These are phyloP conservation scores for Globia sparganii DNA, from an alignment of 2,888 invertebrate species.

Conservation along the genomic window DNA sequence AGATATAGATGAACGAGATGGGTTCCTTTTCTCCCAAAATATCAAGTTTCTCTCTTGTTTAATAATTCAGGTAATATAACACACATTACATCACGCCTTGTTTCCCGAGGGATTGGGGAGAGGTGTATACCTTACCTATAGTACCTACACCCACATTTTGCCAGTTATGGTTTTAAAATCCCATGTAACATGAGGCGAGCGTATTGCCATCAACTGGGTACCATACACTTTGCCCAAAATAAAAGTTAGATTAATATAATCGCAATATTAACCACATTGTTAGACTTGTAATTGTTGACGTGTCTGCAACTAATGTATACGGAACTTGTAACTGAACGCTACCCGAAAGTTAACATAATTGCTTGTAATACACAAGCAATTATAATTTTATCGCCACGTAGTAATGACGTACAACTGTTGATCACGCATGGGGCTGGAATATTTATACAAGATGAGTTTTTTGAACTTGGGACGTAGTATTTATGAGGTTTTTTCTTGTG, in stretches of 20 bases:
- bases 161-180: no score
- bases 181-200: no score
- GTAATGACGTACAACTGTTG: conserved; percentile 24
- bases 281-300: conserved; percentile 11
- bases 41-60: not conserved
- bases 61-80: not conserved
- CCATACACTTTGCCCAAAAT: no score
- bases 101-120: not conserved
- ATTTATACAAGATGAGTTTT: not conserved
- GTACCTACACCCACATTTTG: not conserved
- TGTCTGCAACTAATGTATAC: conserved; percentile 16
- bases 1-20: no score
- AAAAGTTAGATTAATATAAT: not conserved
- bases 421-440: conserved; percentile 45
- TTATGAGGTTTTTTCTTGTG: not conserved
- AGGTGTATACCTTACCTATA: not conserved
- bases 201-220: no score
- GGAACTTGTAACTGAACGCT: conserved; percentile 22
- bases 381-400: conserved; percentile 31
- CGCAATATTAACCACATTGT: not conserved
- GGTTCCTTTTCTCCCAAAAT: not conserved
- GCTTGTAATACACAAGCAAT: no score
- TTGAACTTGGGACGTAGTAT: not conserved
- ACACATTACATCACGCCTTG: not conserved
- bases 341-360: conserved; percentile 10